Evolutionary conservation across 2,113 vertebrate species (phyloP), one percentile per base, ranked within the genome.

Genomic region (Brachypteracias leptosomus): DNA sequence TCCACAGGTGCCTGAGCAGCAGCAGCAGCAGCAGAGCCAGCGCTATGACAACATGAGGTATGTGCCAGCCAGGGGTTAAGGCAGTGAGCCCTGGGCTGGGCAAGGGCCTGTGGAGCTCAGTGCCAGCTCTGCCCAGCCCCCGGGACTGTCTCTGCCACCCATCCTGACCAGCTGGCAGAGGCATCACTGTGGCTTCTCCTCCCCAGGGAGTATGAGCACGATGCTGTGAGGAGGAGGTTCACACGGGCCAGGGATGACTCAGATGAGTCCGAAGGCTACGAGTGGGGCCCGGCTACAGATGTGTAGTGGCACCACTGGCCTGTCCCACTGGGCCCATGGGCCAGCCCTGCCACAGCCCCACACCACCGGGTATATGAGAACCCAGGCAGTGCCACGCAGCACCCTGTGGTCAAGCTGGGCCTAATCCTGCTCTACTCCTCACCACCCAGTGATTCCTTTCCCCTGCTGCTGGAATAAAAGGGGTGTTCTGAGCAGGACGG

Each of bases 221-320:
- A 99, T 9, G 99, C 99, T 0, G 96, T 99, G 70, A 98, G 97
- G 91, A 98, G 85, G 82, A 98, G 99, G 94, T 99, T 99, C 85
- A 98, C 98, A 2, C 98, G 97, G 54, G 99, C 99, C 94, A 97
- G 97, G 85, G 98, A 98, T 36, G 99, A 99, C 73, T 99, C 99
- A 0, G 99, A 99, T 0, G 94, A 98, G 7, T 98, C 98, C 0
- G 98, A 98, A 1, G 97, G 97, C 91, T 98, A 98, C 0, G 98
- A 98, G 87, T 99, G 99, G 99, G 99, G 99, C 16, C 99, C 99
- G 1, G 99, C 99, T 21, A 99, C 99, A 6, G 99, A 99, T 16
- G 98, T 99, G 44, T 99, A 98, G 96, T 3, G 6, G 24, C 24
- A 71, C 14, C 1, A 2, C 36, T 52, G 36, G 36, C 42, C 18